Conservation (phyloP, 2,113 vertebrate species). For the Mesembrinibis cayennensis region DNA sequence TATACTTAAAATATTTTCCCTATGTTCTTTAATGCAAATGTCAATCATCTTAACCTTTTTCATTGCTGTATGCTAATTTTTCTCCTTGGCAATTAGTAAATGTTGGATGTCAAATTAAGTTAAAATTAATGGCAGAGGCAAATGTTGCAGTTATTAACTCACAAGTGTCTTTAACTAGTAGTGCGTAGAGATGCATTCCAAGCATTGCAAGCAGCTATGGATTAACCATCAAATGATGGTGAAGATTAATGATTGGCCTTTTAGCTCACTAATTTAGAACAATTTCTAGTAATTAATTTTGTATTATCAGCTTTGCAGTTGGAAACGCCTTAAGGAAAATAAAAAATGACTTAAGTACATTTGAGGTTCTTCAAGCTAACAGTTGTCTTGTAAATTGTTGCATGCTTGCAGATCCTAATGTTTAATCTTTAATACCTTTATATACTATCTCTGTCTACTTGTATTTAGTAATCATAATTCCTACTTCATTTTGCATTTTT, state of each 20-base stretch:
- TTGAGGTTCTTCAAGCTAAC: constrained; percentile 18
- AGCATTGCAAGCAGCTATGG: constrained; percentile 84
- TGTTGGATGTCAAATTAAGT: constrained; percentile 84
- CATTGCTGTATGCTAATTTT: constrained; percentile 51
- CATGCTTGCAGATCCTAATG: neutral
- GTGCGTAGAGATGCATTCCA: constrained; percentile 78
- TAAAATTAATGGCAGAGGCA: constrained; percentile 79
- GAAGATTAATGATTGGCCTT: constrained; percentile 94
- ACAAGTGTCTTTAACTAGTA: constrained; percentile 73
- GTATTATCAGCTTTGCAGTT: constrained; percentile 87
- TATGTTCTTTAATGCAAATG: neutral
- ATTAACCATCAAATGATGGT: constrained; percentile 91
- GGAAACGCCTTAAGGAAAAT: constrained; percentile 82
- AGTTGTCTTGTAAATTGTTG: constrained; percentile 31
- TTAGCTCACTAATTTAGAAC: constrained; percentile 96
- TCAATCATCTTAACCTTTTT: constrained; percentile 48
- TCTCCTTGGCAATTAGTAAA: constrained; percentile 78
- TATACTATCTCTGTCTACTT: neutral
- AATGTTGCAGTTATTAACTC: constrained; percentile 76
- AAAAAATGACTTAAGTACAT: constrained; percentile 37
- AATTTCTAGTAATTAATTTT: constrained; percentile 98
- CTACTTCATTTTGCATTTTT: neutral
- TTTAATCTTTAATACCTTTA: neutral
- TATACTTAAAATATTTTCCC: neutral
- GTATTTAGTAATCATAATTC: neutral